These are phyloP conservation scores for Camptogramma bilineatum DNA, from an alignment of 2,888 invertebrate genomes.

Conservation along the genomic window DNA sequence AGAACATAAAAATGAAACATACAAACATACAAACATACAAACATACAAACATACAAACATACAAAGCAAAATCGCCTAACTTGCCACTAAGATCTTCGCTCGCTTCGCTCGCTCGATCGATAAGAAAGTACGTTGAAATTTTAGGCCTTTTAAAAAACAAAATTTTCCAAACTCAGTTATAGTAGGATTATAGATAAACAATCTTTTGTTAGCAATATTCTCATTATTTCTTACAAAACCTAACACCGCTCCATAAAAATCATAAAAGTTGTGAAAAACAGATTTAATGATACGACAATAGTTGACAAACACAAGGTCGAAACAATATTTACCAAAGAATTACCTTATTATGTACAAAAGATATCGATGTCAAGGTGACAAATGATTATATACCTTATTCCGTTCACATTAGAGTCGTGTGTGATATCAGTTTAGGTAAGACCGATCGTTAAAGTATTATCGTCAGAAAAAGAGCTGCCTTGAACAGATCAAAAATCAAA, in stretches of 20 bases:
- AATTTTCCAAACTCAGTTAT: too few species aligned
- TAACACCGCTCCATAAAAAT: conserved; percentile 25
- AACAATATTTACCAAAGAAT: conserved; percentile 62
- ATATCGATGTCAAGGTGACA: conserved; percentile 67
- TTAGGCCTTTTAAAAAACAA: not conserved
- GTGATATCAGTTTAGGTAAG: conserved; percentile 8
- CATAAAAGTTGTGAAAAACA: conserved; percentile 35
- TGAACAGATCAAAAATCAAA: conserved; percentile 50
- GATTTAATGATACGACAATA: conserved; percentile 31
- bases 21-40: too few species aligned
- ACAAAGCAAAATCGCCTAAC: too few species aligned
- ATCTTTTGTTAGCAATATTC: conserved; percentile 6
- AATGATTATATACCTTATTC: conserved; percentile 48
- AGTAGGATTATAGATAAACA: not conserved
- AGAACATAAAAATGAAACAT: too few species aligned
- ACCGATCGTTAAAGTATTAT: conserved; percentile 12
- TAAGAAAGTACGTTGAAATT: too few species aligned
- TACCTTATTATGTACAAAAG: conserved; percentile 51
- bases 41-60: too few species aligned
- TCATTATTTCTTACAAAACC: conserved; percentile 7
- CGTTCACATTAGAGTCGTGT: conserved; percentile 5
- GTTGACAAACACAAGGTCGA: conserved; percentile 59
- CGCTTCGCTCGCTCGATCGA: too few species aligned
- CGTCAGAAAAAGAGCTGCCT: conserved; percentile 28
- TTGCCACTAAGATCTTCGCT: too few species aligned